A percentile compares a stretch with the other conserved stretches of the same genome.
phyloP scores from a whole-genome alignment of 2,888 invertebrate species.

The Neoascia interrupta region DNA sequence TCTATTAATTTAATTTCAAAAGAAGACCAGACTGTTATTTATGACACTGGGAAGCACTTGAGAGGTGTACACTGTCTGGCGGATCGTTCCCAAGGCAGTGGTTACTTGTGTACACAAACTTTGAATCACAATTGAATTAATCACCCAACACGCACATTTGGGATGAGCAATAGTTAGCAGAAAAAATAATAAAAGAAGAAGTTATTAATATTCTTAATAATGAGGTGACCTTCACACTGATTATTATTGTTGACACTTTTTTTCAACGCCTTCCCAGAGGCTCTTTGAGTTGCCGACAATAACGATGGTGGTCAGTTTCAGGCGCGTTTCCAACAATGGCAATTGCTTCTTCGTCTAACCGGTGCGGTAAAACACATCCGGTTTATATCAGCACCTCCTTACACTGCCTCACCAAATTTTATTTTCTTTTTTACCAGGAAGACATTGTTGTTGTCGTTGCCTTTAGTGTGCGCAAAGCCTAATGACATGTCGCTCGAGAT shows the following conservation, averaged over 20 bases:
- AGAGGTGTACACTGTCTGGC: conserved; percentile 2
- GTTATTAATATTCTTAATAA: conserved; percentile 28
- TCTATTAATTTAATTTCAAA: conserved; percentile 39
- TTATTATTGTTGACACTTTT: conserved; percentile 65
- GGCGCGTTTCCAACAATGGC: conserved; percentile 35
- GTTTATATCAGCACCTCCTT: too few relatives aligned
- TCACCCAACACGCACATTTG: conserved; percentile 47
- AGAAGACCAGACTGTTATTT: too few relatives aligned
- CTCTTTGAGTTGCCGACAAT: conserved; percentile 11
- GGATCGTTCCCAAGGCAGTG: conserved; percentile 21
- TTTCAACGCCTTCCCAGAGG: neutral
- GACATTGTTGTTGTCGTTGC: conserved; percentile 10
- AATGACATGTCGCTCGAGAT: conserved; percentile 33
- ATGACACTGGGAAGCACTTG: conserved; percentile 14
- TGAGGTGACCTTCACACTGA: conserved; percentile 44
- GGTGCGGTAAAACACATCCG: conserved; percentile 51
- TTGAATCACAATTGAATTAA: conserved; percentile 53
- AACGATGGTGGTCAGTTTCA: conserved; percentile 38
- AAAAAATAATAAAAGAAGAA: neutral
- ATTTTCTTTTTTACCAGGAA: conserved; percentile 27
- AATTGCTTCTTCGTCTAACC: conserved; percentile 39
- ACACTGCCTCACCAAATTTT: conserved; percentile 43
- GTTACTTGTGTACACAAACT: conserved; percentile 22
- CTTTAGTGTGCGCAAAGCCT: conserved; percentile 45
- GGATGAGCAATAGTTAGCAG: conserved; percentile 7